A percentile compares a stretch with the other conserved stretches of the same genome.
phyloP scores from a whole-genome alignment of 2,888 invertebrate species.

The Eristalis pertinax region DNA sequence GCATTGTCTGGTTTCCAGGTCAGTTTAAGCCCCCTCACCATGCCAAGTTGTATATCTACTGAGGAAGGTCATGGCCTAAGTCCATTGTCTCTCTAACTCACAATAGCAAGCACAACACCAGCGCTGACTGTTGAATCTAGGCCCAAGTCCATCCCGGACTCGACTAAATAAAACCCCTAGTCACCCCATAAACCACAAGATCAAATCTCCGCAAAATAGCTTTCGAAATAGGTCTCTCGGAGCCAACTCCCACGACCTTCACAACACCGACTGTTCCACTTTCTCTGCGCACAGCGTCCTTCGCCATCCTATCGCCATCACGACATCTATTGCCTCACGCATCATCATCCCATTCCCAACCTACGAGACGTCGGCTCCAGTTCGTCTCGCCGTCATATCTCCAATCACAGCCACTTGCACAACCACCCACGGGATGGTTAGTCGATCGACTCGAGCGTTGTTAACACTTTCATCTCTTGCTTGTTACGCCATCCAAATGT shows the following conservation, averaged over 20 bases:
- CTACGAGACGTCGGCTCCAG: neutral
- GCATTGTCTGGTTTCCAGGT: too few species aligned
- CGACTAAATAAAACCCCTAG: too few species aligned
- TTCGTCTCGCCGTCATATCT: neutral
- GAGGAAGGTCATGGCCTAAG: too few species aligned
- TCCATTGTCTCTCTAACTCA: too few species aligned
- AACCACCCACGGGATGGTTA: neutral
- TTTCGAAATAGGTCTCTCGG: too few species aligned
- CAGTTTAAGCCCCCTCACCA: too few species aligned
- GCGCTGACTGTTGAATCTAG: too few species aligned
- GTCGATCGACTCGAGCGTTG: neutral
- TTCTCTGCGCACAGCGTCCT: neutral
- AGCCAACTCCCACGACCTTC: neutral
- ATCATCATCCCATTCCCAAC: neutral
- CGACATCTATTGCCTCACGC: neutral
- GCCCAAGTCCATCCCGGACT: too few species aligned
- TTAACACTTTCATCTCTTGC: constrained; percentile 34
- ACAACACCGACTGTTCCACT: neutral
- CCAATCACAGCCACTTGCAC: neutral
- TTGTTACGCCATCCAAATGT: constrained; percentile 21
- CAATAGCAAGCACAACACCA: too few species aligned
- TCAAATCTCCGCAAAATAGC: too few species aligned
- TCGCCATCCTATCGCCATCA: neutral
- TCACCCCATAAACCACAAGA: too few species aligned
- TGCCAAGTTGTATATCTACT: too few species aligned